Evolutionary conservation across 2,113 vertebrate genomes (phyloP), one percentile per base, ranked within the genome.

Genomic region (Tragulus kanchil): DNA sequence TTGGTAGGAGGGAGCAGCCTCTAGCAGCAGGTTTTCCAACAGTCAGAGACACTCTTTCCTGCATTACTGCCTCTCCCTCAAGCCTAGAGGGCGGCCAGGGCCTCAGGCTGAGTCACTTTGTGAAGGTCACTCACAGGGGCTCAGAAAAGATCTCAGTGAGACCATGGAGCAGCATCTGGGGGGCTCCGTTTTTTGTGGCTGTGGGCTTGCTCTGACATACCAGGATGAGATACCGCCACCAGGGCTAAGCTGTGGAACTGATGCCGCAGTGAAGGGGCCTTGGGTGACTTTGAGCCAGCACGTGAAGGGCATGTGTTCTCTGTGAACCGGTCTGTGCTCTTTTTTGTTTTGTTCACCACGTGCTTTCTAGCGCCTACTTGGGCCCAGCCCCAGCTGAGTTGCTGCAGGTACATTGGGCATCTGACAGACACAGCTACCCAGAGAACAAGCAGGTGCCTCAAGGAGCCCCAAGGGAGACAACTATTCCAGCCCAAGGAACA

Each of bases 191-290:
- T 36, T 36, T 36, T 0, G 0, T 23, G 13, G 7, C 77, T 89
- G 21, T 77, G 64, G 56, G 13, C 89, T 36, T 15, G 31, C 36
- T 56, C 17, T 58, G 48, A 45, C 4, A 11, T 5, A 69, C 31
- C 1, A 1, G 7, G 9, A 28, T 16, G n/a, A 8, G 52, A 62
- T 65, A 65, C 16, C 1, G 3, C 16, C 1, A 2, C 3, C n/a
- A 52, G 45, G 28, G 25, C 67, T 45, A 28, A 6, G 23, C 77
- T 88, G 19, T 15, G 8, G 79, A n/a, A 23, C 48, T 48, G 10
- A 19, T 28, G 11, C 45, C 23, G 4, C 0, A 14, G 31, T n/a
- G 6, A 69, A 25, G 31, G 75, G 3, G 16, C 64, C 16, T 1
- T 1, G 14, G 58, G 36, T 28, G 42, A 75, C 50, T 6, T 45